These are phyloP conservation scores for Syrrhaptes paradoxus DNA, from an alignment of 2,113 vertebrate species.

Conservation along the genomic window DNA sequence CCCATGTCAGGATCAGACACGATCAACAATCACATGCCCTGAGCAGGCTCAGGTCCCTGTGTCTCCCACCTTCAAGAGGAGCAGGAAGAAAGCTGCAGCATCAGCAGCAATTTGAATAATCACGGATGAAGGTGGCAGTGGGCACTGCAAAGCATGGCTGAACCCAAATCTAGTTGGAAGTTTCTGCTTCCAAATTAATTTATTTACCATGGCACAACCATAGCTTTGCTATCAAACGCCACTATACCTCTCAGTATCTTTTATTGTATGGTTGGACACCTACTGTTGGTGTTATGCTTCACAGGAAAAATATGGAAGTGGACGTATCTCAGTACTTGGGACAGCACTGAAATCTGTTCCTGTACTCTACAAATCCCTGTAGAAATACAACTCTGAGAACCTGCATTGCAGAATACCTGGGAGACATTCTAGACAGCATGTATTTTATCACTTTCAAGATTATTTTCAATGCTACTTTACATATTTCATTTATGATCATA, in stretches of 20 bases:
- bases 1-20: not conserved
- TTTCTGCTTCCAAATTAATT: not conserved
- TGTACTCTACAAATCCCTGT: not conserved
- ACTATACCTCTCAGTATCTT: not conserved
- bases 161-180: not conserved
- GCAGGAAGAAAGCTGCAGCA: not conserved
- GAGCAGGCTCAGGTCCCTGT: not conserved
- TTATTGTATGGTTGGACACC: not conserved
- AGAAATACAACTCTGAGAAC: not conserved
- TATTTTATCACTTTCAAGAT: conserved; percentile 8
- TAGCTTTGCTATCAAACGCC: not conserved
- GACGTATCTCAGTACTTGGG: not conserved
- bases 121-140: not conserved
- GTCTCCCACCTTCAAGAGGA: rapidly evolving
- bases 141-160: not conserved
- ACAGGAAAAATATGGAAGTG: not conserved
- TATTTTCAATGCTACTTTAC: conserved; percentile 37
- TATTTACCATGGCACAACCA: not conserved
- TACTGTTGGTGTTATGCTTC: not conserved
- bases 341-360: not conserved
- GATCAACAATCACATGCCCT: rapidly evolving
- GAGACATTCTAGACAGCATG: not conserved
- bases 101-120: not conserved
- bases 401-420: not conserved
- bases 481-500: conserved; percentile 20